Evolutionary conservation across 2,113 vertebrate species (phyloP), one percentile per base, ranked within the genome.

Genomic region (Coturnix japonica): DNA sequence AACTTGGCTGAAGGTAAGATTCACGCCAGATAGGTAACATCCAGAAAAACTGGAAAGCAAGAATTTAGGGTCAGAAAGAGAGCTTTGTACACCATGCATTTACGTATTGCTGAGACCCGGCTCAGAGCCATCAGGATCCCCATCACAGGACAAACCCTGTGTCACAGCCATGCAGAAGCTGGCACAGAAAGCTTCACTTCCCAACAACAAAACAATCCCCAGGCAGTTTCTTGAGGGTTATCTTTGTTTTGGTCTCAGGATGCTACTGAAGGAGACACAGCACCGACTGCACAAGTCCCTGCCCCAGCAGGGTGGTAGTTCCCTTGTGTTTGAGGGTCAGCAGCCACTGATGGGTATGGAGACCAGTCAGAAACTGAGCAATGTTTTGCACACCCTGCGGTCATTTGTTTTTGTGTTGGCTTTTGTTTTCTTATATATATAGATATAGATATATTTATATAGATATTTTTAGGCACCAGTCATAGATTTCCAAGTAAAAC

Each of bases 201-300:
- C 89, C 81, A 91, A 44, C 6, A 8, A 76, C 59, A 91, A 94
- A 76, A 56, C 91, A 94, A 92, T 87, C 28, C 67, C 71, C 66
- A 63, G 43, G 13, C 56, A 64, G 35, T 23, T 71, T 49, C 65
- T 9, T 1, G 1, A 5, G 39, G 1, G 37, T 37, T 37, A 37
- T 3, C 37, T 67, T 61, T 53, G 43, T 67, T 57, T 41, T 53
- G 4, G 47, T n/a, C 57, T 77, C 71, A 85, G 33, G 51, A 56
- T 87, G 74, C 56, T 70, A 23, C 44, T 59, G 67, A 49, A 3
- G 61, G 57, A 44, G 37, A 14, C 5, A 7, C 63, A 90, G 39
- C 13, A 35, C 9, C 9, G 56, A 14, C 65, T 67, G 53, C 3
- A 1, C 19, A 31, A 22, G 26, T 78, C 25, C 20, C n/a, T 6